Evolutionary conservation across 2,113 vertebrate species (phyloP).

Genomic region (Athene noctua): DNA sequence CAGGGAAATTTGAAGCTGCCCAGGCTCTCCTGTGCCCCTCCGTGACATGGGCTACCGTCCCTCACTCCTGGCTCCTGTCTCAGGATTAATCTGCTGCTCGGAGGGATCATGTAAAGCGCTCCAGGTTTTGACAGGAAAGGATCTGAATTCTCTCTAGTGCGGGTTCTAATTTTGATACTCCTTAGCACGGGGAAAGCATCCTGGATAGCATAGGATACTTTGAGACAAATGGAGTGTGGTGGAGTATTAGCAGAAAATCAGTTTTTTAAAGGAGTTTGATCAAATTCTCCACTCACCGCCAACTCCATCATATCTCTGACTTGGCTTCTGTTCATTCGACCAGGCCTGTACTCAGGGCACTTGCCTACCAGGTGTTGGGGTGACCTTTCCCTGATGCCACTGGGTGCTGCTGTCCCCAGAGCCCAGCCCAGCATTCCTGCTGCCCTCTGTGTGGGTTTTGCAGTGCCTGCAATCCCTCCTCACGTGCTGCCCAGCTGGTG

Average conservation of each 20-base stretch:
- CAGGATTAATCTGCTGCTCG: not conserved
- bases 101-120: not conserved
- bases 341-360: accelerated
- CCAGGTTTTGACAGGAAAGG: not conserved
- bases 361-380: accelerated
- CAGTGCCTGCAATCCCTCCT: not conserved
- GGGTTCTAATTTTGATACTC: not conserved
- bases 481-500: accelerated
- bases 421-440: not conserved
- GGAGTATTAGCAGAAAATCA: not conserved
- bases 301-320: not conserved
- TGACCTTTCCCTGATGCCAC: not conserved
- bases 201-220: not conserved
- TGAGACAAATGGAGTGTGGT: not conserved
- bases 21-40: not conserved
- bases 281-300: not conserved
- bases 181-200: not conserved
- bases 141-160: not conserved
- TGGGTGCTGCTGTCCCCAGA: not conserved
- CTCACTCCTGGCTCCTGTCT: not conserved
- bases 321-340: accelerated
- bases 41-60: not conserved
- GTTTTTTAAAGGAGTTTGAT: not conserved
- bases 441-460: accelerated
- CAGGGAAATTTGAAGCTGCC: not conserved